Conservation (phyloP, 2,888 invertebrate species). For the Drosophila pegasa region DNA sequence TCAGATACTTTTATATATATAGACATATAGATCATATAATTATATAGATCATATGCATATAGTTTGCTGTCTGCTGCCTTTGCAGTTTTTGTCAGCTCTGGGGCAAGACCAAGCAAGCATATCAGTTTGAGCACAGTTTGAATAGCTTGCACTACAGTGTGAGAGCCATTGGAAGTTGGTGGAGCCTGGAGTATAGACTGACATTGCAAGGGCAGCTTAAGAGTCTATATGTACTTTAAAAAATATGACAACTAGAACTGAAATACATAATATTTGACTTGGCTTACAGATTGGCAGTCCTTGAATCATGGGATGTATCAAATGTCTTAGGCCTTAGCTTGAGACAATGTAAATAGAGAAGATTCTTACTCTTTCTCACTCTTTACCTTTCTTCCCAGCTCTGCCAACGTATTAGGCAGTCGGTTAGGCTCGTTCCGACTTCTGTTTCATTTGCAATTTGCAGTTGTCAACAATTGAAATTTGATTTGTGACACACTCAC, state of each 20-base stretch:
- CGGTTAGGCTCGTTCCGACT: background rate
- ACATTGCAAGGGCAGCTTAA: background rate
- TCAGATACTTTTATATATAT: too few relatives aligned
- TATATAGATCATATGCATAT: background rate
- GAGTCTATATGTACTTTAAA: too few relatives aligned
- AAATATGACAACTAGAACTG: too few relatives aligned
- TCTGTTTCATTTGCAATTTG: slow-evolving; percentile 3
- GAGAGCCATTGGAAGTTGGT: background rate
- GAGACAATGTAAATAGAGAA: too few relatives aligned
- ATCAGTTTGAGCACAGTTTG: background rate
- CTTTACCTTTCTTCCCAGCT: background rate
- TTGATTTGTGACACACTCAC: background rate
- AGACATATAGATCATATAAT: background rate
- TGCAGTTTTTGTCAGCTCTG: slow-evolving; percentile 16
- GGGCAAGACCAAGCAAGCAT: background rate
- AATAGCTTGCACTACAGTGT: background rate
- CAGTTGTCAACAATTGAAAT: slow-evolving; percentile 12
- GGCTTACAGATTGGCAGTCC: too few relatives aligned
- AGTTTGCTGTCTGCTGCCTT: slow-evolving; percentile 8
- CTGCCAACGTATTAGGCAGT: background rate
- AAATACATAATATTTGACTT: too few relatives aligned
- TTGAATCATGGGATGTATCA: too few relatives aligned
- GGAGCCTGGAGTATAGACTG: background rate
- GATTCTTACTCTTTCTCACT: background rate
- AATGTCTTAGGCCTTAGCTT: too few relatives aligned